A percentile compares a stretch with the other conserved stretches of the same genome.
Evolutionary conservation across 1,140 invertebrate species (phyloP).

Genomic region (Mamestra configurata): DNA sequence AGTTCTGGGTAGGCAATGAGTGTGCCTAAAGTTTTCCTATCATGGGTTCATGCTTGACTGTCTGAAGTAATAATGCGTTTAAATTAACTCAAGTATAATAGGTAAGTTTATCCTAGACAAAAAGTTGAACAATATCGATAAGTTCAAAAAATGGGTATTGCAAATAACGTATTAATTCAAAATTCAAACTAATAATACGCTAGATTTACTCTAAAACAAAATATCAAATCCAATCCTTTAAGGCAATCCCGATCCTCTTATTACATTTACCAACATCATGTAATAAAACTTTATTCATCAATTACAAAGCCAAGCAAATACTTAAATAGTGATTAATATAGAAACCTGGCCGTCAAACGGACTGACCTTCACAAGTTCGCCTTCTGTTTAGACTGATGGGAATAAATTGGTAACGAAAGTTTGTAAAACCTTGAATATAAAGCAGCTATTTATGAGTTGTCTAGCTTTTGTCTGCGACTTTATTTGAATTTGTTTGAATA

Average conservation of each 20-base stretch:
- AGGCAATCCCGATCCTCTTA: background rate
- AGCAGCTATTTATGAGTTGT: slow-evolving; percentile 16
- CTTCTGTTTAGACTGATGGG: background rate
- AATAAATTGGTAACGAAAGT: slow-evolving; percentile 33
- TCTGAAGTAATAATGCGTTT: too few species aligned
- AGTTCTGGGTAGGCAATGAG: background rate
- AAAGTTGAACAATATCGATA: too few species aligned
- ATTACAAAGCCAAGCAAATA: slow-evolving; percentile 13
- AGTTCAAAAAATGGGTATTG: too few species aligned
- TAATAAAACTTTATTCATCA: slow-evolving; percentile 32
- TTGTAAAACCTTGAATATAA: slow-evolving; percentile 20
- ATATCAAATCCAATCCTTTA: background rate
- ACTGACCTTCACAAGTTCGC: slow-evolving; percentile 25
- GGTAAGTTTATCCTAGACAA: too few species aligned
- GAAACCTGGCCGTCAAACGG: background rate
- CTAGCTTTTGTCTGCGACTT: background rate
- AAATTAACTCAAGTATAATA: too few species aligned
- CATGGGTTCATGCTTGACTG: background rate
- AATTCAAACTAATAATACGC: too few species aligned
- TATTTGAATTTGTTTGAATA: too few species aligned
- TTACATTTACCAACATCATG: slow-evolving; percentile 11
- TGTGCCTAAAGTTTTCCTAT: background rate
- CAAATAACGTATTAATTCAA: too few species aligned
- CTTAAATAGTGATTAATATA: slow-evolving; percentile 10
- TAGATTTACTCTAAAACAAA: background rate